Percentiles rank a stretch among this genome's conserved stretches.
phyloP scores from a whole-genome alignment of 2,113 vertebrate genomes.

The Hiodon tergisus region DNA sequence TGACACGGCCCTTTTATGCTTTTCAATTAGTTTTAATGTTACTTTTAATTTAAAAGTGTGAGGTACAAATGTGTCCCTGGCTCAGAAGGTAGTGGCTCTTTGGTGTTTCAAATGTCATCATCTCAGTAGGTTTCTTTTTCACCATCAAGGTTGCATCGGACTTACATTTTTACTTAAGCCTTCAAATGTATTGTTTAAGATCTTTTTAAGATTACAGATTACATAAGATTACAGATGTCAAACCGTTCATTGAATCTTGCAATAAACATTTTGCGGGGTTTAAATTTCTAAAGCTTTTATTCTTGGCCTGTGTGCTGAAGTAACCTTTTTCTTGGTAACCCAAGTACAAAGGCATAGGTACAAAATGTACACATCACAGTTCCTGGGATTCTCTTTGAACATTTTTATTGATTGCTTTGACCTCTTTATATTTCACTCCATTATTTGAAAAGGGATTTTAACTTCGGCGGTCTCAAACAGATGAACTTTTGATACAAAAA shows the following conservation, averaged over 20 bases:
- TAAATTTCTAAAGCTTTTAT: conserved; percentile 26
- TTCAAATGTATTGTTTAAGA: background rate
- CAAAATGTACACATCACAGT: conserved; percentile 78
- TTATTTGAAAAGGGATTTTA: conserved; percentile 85
- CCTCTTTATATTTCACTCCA: conserved; percentile 78
- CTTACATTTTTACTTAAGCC: background rate
- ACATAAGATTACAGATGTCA: background rate
- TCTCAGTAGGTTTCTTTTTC: conserved; percentile 8
- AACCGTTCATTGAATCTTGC: background rate
- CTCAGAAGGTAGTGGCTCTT: background rate
- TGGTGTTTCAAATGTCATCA: conserved; percentile 19
- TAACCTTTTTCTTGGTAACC: conserved; percentile 62
- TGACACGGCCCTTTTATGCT: too few relatives aligned
- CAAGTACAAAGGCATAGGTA: conserved; percentile 78
- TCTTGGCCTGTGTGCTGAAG: conserved; percentile 20
- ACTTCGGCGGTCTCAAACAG: conserved; percentile 70
- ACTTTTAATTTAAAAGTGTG: too few relatives aligned
- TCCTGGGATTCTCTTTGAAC: conserved; percentile 92
- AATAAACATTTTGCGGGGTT: background rate
- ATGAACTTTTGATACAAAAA: conserved; percentile 76
- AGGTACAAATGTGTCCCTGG: background rate
- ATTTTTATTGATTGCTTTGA: conserved; percentile 83
- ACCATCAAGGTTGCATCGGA: conserved; percentile 3
- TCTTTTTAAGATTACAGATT: background rate
- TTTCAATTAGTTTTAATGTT: too few relatives aligned